Base-by-base conservation (phyloP, 1,140 invertebrate species). In the Zophobas atratus region DNA sequence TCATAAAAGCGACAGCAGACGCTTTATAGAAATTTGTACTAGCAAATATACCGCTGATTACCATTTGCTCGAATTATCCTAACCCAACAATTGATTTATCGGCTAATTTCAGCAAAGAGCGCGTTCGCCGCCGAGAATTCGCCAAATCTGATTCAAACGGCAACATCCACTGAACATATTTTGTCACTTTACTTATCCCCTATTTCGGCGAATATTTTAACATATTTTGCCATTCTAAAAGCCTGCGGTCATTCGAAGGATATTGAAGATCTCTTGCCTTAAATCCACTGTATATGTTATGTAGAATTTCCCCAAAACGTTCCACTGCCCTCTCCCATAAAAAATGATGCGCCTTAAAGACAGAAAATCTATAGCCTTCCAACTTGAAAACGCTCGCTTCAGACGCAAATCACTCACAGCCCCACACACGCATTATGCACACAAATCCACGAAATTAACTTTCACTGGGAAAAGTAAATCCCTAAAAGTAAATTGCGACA, bases 1-100 rank as follows among this genome's bases (percentile, higher is more conserved):
- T 78, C 78, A 77, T 81, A 81, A 84, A 81, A 76, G 74, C 72
- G 60, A 67, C 60, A 67, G 60, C 60, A 77, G 56, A 51, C 73
- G 70, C 70, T 60, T 74, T 56, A 78, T 74, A 56, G 71, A 55
- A 73, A 73, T 73, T 73, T 73, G 36, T 34, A 36, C 60, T 32
- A 36, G 57, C 48, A 77, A 72, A 63, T 63, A 63, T 39, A 63
- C 5, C 36, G 8, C 57, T 6, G 2, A 36, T 60, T 60, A 39
- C 56, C 56, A 60, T 60, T 60, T 38, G 38, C 5, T 35, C 56
- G 56, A 60, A 38, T 60, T 60, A 60, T 60, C 34, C 35, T 60
- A 60, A 39, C 56, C 56, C 56, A 67, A 67, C n/a, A 67, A 67
- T 67, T 67, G 60, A 67, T 67, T 67, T 67, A 67, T 67, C 39